Conservation (phyloP, 2,888 invertebrate genomes). For the Lepidocyrtoides sp. region DNA sequence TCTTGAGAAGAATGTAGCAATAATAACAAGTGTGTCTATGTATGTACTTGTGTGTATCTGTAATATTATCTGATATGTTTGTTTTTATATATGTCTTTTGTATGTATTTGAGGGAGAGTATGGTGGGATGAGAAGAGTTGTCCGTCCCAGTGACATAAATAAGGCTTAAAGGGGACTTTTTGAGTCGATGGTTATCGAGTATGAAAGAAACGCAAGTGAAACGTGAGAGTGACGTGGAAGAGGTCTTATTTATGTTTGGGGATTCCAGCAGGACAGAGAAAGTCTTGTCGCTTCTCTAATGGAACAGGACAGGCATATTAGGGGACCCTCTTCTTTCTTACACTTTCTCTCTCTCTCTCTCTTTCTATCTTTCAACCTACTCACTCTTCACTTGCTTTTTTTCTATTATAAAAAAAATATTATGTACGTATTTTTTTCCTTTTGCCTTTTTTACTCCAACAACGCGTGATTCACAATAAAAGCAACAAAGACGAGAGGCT, state of each 20-base stretch:
- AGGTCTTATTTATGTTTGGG: conserved; percentile 85
- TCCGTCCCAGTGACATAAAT: conserved; percentile 85
- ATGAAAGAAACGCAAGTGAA: conserved; percentile 85
- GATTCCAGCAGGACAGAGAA: conserved; percentile 81
- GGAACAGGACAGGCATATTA: conserved; percentile 85
- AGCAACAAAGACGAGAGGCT: too few relatives aligned
- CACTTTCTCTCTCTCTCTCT: conserved; percentile 58
- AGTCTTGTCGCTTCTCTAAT: conserved; percentile 84
- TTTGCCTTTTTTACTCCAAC: too few relatives aligned
- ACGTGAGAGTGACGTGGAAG: conserved; percentile 86
- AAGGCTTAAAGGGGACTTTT: conserved; percentile 85
- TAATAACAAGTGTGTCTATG: not conserved
- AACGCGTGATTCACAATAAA: too few relatives aligned
- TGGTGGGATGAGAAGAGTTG: conserved; percentile 77
- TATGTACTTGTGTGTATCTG: not conserved
- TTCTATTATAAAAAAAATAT: not conserved
- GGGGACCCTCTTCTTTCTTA: conserved; percentile 65
- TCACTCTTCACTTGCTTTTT: conserved; percentile 41
- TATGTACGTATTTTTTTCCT: not conserved
- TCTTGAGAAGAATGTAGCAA: not conserved
- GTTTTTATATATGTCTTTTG: not conserved
- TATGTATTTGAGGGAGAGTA: not conserved
- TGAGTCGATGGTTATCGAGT: conserved; percentile 85
- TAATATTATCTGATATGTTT: not conserved
- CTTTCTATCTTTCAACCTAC: conserved; percentile 10